A percentile compares a stretch with the other conserved stretches of the same genome.
Evolutionary conservation across 2,888 invertebrate genomes (phyloP).

Genomic region (Cephus rjabovi): DNA sequence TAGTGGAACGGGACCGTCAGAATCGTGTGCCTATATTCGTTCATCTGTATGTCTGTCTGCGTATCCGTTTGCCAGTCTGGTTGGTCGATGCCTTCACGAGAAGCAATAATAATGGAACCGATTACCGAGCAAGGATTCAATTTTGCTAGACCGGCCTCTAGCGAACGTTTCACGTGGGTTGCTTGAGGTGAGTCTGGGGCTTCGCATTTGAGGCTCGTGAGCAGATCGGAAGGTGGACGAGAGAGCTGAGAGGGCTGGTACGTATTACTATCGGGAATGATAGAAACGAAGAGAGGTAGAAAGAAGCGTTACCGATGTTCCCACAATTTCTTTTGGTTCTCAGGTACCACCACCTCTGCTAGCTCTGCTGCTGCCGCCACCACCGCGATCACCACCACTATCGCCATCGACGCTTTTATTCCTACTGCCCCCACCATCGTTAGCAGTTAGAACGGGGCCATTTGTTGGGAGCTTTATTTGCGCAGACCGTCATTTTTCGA

Average conservation of each 20-base stretch:
- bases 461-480: neutral
- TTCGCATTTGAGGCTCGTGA: neutral
- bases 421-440: neutral
- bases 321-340: neutral
- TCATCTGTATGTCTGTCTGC: neutral
- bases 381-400: neutral
- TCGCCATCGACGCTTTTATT: neutral
- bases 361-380: neutral
- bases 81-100: neutral
- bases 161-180: neutral
- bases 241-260: neutral
- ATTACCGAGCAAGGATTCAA: neutral
- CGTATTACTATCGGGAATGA: neutral
- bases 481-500: neutral
- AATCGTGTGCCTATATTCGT: neutral
- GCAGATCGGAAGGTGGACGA: neutral
- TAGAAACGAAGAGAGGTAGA: neutral
- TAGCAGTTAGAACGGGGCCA: neutral
- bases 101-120: neutral
- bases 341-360: neutral
- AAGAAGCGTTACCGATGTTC: neutral
- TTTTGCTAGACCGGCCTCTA: neutral
- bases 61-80: neutral
- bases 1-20: neutral
- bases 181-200: neutral